Percentiles rank a stretch among this genome's conserved stretches.
phyloP scores from a whole-genome alignment of 1,140 invertebrate genomes.

The Subanguina moxae region DNA sequence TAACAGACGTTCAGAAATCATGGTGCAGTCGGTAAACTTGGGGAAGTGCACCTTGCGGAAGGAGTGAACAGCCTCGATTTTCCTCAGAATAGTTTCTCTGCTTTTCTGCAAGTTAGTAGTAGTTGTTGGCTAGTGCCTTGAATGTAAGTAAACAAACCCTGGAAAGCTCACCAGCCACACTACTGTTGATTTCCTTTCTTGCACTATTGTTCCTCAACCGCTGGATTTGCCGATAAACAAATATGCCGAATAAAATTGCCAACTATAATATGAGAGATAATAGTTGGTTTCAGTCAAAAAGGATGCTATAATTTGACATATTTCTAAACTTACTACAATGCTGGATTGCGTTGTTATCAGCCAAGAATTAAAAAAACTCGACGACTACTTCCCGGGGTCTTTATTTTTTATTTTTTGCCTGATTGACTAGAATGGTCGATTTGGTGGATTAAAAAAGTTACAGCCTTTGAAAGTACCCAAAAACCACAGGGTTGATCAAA shows the following conservation, averaged over 20 bases:
- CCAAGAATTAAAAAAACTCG: too few relatives aligned
- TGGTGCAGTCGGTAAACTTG: conserved; percentile 46
- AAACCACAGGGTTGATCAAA: too few relatives aligned
- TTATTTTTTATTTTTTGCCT: too few relatives aligned
- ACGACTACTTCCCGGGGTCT: too few relatives aligned
- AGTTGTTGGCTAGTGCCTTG: background rate
- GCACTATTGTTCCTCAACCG: conserved; percentile 45
- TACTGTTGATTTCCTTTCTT: conserved; percentile 37
- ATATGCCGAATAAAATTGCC: conserved; percentile 34
- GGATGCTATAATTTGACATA: too few relatives aligned
- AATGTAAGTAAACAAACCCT: conserved; percentile 27
- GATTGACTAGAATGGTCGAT: too few relatives aligned
- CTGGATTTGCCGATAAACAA: conserved; percentile 47
- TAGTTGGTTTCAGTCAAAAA: background rate
- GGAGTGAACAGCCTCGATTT: conserved; percentile 38
- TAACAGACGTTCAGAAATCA: conserved; percentile 47
- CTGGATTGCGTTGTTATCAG: too few relatives aligned
- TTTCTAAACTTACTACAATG: too few relatives aligned
- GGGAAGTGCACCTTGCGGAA: conserved; percentile 41
- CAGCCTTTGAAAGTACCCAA: too few relatives aligned
- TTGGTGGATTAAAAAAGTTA: too few relatives aligned
- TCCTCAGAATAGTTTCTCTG: conserved; percentile 26
- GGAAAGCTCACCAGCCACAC: conserved; percentile 40
- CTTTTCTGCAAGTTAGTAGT: conserved; percentile 21
- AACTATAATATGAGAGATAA: conserved; percentile 23